phyloP scores from a whole-genome alignment of 2,888 invertebrate species.

The Sympetrum striolatum region DNA sequence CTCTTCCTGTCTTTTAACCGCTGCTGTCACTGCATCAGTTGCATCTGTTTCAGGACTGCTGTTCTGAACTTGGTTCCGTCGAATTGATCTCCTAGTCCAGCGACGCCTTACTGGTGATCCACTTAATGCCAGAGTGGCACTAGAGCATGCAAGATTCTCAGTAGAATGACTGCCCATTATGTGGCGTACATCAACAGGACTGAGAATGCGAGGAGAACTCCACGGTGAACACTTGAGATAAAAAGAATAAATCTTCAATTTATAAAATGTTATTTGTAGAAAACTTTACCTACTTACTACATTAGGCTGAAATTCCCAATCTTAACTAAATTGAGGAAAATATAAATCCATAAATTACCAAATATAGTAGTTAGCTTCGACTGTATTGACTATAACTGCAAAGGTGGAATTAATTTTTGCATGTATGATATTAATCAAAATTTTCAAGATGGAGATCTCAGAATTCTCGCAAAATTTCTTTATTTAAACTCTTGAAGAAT shows the following conservation, averaged over 20 bases:
- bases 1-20: constrained; percentile 50
- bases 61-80: constrained; percentile 48
- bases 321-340: too few species aligned
- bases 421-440: too few species aligned
- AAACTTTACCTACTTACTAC: too few species aligned
- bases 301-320: too few species aligned
- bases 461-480: too few species aligned
- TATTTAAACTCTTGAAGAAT: too few species aligned
- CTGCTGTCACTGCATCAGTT: constrained; percentile 46
- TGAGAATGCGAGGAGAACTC: constrained; percentile 61
- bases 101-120: constrained; percentile 57
- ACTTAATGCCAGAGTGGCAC: constrained; percentile 51
- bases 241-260: neutral
- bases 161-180: constrained; percentile 60
- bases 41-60: constrained; percentile 46
- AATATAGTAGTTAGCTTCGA: too few species aligned
- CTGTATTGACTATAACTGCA: too few species aligned
- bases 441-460: too few species aligned
- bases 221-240: constrained; percentile 59
- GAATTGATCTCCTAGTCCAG: constrained; percentile 56
- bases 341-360: too few species aligned
- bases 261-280: too few species aligned
- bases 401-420: too few species aligned
- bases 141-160: constrained; percentile 57
- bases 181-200: constrained; percentile 60